A percentile compares a stretch with the other conserved stretches of the same genome.
Evolutionary conservation across 2,113 vertebrate genomes (phyloP).

Genomic region (Pedionomus torquatus): DNA sequence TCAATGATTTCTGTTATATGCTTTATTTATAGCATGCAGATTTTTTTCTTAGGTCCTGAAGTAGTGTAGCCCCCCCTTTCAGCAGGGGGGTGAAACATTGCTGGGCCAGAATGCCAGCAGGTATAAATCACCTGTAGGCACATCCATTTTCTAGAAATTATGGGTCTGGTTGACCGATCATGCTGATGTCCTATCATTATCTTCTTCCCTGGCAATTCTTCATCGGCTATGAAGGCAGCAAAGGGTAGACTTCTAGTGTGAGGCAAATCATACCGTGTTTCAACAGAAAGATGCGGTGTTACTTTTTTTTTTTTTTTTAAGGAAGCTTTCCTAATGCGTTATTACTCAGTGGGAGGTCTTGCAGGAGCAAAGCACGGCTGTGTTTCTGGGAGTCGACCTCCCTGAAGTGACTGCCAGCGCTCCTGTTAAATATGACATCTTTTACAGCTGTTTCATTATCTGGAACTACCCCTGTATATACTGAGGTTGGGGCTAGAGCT

Average conservation of each 20-base stretch:
- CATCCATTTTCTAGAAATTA: neutral
- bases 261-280: neutral
- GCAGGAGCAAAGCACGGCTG: neutral
- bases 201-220: neutral
- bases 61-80: neutral
- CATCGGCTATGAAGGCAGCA: neutral
- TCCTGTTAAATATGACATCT: fast-evolving
- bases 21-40: neutral
- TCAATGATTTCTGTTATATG: neutral
- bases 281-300: neutral
- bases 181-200: neutral
- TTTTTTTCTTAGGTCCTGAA: neutral
- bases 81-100: neutral
- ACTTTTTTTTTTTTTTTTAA: neutral
- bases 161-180: neutral
- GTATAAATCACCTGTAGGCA: neutral
- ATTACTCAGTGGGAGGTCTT: neutral
- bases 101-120: neutral
- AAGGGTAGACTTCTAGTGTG: neutral
- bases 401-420: neutral
- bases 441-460: neutral
- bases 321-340: neutral
- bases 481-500: neutral
- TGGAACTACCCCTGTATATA: neutral
- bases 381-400: neutral